A percentile compares a stretch with the other conserved stretches of the same genome.
These are phyloP conservation scores for Chromobotia macracanthus DNA, from an alignment of 2,797 vertebrate species.

Conservation along the genomic window DNA sequence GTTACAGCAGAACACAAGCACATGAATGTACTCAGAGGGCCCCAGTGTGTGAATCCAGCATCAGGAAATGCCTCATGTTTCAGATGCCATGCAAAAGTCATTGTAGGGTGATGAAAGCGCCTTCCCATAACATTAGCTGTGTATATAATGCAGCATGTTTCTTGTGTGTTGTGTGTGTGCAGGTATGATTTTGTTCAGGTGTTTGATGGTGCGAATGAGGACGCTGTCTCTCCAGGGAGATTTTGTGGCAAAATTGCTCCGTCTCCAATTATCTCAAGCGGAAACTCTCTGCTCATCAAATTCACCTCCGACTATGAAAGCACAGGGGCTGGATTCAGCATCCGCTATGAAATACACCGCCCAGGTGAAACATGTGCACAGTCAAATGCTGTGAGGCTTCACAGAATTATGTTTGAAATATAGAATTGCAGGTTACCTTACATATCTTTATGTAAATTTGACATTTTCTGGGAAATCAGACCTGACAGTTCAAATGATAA, in stretches of 20 bases:
- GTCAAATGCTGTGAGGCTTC: not conserved
- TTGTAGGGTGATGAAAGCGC: not conserved
- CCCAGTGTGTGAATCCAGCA: not conserved
- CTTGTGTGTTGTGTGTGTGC: slow-evolving; percentile 22
- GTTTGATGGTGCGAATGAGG: slow-evolving; percentile 53
- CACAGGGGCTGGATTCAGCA: slow-evolving; percentile 94
- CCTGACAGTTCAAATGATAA: too few relatives aligned
- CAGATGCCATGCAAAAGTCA: slow-evolving; percentile 8
- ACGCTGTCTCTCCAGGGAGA: slow-evolving; percentile 67
- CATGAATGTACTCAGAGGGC: not conserved
- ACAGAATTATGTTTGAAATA: too few relatives aligned
- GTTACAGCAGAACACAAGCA: slow-evolving; percentile 41
- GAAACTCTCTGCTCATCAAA: slow-evolving; percentile 89
- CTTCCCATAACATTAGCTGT: not conserved
- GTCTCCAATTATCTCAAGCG: slow-evolving; percentile 87
- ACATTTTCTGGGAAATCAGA: too few relatives aligned
- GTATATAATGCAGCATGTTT: too few relatives aligned
- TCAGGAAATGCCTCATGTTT: slow-evolving; percentile 50
- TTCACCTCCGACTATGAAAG: slow-evolving; percentile 98
- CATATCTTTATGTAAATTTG: too few relatives aligned
- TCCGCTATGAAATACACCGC: slow-evolving; percentile 96
- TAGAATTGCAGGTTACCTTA: too few relatives aligned
- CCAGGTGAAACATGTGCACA: slow-evolving; percentile 77
- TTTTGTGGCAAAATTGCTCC: slow-evolving; percentile 97
- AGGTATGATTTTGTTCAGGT: slow-evolving; percentile 57